Evolutionary conservation across 2,113 vertebrate genomes (phyloP), one percentile per base, ranked within the genome.

Genomic region (Rhinichthys klamathensis): DNA sequence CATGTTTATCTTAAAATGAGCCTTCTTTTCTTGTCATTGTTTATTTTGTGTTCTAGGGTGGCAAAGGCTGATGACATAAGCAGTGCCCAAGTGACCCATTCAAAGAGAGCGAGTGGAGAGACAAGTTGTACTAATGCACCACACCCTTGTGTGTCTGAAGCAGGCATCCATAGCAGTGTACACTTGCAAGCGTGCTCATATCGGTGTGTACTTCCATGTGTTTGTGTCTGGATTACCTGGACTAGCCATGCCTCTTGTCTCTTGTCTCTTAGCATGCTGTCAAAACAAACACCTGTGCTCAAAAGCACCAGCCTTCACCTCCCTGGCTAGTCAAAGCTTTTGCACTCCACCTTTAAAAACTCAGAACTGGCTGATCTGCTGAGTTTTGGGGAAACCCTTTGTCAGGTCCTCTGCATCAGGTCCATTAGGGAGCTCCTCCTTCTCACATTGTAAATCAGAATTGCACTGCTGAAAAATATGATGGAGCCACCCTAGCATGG

Each of bases 91-190:
- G 16, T 56, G 63, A 8, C 49, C 41, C 12, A 72, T 73, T 79
- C 8, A 85, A 81, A 65, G 46, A 16, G 3, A 54, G 25, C 54
- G 23, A 60, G 65, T 11, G 44, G 44, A 56, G 72, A 75, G 58
- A 74, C 11, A 69, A 27, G 51, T 16, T 86, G 46, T 83, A 54
- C 30, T 82, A 12, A 60, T 74, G 46, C 56, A 74, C 85, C 69
- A 35, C 61, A 63, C 80, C 85, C 30, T 65, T 21, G 89, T 84
- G 32, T 88, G 38, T 91, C 89, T 90, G 82, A 87, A 83, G 86
- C 7, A 41, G 61, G 81, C 84, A 3, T 12, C 60, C 73, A 49
- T 60, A 15, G 49, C n/a, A 30, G 51, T 61, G 67, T 60, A 25
- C 27, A 12, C 67, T 74, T 78, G 35, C 46, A 35, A 82, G n/a